Percentiles rank a stretch among this genome's conserved stretches.
Conservation (phyloP, 2,113 vertebrate genomes). For the Salvelinus alpinus region DNA sequence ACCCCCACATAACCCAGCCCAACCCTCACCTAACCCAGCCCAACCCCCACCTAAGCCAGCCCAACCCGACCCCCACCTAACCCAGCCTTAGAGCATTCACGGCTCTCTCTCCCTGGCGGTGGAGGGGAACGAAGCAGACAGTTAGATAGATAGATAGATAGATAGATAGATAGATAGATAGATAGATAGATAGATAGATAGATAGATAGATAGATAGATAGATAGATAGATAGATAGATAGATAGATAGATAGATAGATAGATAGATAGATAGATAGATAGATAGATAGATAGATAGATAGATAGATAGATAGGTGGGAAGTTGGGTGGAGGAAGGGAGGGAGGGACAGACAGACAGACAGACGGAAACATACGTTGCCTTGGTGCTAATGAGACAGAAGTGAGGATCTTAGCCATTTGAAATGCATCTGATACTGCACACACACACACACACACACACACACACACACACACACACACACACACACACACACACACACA, state of each 20-base stretch:
- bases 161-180: background rate
- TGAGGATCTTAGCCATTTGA: background rate
- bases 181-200: background rate
- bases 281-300: background rate
- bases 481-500: background rate
- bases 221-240: background rate
- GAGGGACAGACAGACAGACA: background rate
- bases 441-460: background rate
- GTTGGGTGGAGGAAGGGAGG: too few species aligned
- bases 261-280: background rate
- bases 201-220: background rate
- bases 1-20: too few species aligned
- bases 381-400: background rate
- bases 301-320: too few species aligned
- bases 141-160: background rate
- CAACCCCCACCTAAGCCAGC: too few species aligned
- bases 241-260: background rate
- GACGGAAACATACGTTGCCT: background rate
- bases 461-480: background rate
- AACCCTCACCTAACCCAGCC: too few species aligned
- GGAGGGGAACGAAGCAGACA: too few species aligned
- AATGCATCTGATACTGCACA: background rate
- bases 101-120: too few species aligned
- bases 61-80: too few species aligned
- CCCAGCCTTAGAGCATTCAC: too few species aligned